Evolutionary conservation across 92 coral and sea anemone genomes (phyloP).

Genomic region (Pocillopora meandrina): DNA sequence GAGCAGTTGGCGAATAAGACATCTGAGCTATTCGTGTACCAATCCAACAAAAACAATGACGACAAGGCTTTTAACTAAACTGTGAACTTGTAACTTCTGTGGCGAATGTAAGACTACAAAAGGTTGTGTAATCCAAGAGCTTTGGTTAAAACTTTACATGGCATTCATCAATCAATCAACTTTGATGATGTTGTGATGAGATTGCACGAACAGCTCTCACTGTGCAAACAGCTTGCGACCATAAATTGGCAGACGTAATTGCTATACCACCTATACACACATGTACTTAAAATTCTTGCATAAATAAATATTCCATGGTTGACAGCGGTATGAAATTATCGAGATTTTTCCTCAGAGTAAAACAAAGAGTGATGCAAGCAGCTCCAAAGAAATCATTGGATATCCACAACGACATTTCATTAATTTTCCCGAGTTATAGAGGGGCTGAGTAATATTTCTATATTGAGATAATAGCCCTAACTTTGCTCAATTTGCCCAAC

Average conservation of each 20-base stretch:
- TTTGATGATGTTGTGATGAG: slow-evolving; percentile 9
- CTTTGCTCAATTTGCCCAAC: background rate
- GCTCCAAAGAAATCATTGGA: no score
- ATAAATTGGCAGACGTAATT: slow-evolving; percentile 26
- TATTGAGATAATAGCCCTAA: background rate
- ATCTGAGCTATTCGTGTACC: background rate
- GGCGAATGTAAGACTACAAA: slow-evolving; percentile 6
- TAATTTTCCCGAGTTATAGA: background rate
- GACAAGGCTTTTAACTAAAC: slow-evolving; percentile 7
- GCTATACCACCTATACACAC: slow-evolving; percentile 25
- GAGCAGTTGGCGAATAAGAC: slow-evolving; percentile 34
- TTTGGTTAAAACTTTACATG: slow-evolving; percentile 1
- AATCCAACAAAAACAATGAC: slow-evolving; percentile 1
- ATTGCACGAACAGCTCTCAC: slow-evolving; percentile 21
- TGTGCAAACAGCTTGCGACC: slow-evolving; percentile 15
- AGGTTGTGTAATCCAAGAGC: slow-evolving; percentile 14
- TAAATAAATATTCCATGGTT: slow-evolving; percentile 18
- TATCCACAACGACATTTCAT: background rate
- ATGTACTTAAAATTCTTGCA: slow-evolving; percentile 38
- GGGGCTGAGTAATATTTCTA: background rate
- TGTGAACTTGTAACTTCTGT: background rate
- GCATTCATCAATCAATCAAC: slow-evolving; percentile 14
- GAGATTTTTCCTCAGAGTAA: slow-evolving; percentile 7
- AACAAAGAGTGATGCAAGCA: background rate
- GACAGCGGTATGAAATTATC: slow-evolving; percentile 29